Evolutionary conservation across 2,797 vertebrate species (phyloP), one percentile per base, ranked within the genome.

Genomic region (Epinephelus malabaricus): DNA sequence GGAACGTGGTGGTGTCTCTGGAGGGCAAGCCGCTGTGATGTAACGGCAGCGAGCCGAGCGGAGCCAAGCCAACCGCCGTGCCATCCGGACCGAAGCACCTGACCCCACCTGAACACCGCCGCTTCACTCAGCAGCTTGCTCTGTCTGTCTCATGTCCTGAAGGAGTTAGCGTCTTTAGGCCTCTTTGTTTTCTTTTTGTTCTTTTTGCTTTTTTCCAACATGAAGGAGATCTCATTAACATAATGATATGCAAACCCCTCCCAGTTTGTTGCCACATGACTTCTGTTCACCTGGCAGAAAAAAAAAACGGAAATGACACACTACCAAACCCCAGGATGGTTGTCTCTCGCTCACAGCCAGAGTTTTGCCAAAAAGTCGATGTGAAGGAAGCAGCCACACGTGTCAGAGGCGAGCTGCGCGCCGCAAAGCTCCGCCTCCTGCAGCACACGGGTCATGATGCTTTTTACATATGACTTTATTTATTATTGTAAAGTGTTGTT

Each of bases 11-110:
- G 88, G 96, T 98, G 93, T 98, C 97, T 93, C 96, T 99, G 95
- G 98, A 99, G 96, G 98, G 98, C 86, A 97, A 97, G 94, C 96
- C 97, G 56, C 95, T 99, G 96, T 98, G 97, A 98, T 94, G 94
- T 80, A 50, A 51, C 27, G 0, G 56, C n/a, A n/a, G 65, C 46
- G 27, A 80, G 78, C 80, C n/a, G 59, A 85, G 87, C 87, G 90
- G 86, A 82, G 86, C 78, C 86, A 53, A 85, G 80, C 89, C 89
- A 80, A 85, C 86, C 81, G 86, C 87, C 47, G 87, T 89, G 90
- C 89, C 91, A 97, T 97, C 94, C 91, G 94, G 95, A 96, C 96
- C 95, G 85, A 88, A 89, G 86, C 88, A 76, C 86, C 87, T 17
- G 60, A 55, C 79, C 82, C 88, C 82, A 47, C 85, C 86, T 27